Conservation (phyloP, 2,888 invertebrate species). For the Cinara cedri region DNA sequence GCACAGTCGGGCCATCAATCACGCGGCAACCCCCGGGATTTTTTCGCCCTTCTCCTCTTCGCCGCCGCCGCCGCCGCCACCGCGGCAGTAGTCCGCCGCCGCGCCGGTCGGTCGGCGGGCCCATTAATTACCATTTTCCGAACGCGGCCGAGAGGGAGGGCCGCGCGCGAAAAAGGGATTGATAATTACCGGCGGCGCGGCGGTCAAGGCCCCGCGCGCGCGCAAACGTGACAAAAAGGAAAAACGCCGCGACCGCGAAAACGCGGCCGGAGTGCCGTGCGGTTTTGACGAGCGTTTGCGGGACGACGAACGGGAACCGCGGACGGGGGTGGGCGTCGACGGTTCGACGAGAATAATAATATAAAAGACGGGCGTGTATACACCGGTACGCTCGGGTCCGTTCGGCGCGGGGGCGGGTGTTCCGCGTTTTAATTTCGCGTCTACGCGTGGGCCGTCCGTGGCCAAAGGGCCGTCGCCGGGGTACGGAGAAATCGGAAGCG, state of each 20-base stretch:
- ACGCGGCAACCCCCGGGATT: constrained; percentile 8
- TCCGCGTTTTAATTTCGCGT: constrained; percentile 12
- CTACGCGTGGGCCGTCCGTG: background rate
- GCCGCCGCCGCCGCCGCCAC: no score
- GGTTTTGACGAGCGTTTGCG: background rate
- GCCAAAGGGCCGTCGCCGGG: background rate
- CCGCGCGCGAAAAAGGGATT: constrained; percentile 15
- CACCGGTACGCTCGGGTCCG: no score
- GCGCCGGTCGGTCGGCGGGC: background rate
- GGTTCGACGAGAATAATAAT: background rate
- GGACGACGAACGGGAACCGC: background rate
- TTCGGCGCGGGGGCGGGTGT: background rate
- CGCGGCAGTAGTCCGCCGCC: background rate
- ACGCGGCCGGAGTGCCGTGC: background rate
- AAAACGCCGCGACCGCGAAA: background rate
- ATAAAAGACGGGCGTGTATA: background rate
- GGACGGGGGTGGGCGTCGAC: background rate
- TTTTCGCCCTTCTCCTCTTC: background rate
- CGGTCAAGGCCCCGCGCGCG: background rate
- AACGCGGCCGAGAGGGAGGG: background rate
- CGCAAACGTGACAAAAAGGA: background rate
- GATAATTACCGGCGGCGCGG: constrained; percentile 27
- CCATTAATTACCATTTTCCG: constrained; percentile 48
- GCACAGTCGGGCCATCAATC: constrained; percentile 25
- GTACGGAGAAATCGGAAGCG: background rate